Base-by-base conservation (phyloP, 1,140 invertebrate genomes). In the Eufriesea mexicana region DNA sequence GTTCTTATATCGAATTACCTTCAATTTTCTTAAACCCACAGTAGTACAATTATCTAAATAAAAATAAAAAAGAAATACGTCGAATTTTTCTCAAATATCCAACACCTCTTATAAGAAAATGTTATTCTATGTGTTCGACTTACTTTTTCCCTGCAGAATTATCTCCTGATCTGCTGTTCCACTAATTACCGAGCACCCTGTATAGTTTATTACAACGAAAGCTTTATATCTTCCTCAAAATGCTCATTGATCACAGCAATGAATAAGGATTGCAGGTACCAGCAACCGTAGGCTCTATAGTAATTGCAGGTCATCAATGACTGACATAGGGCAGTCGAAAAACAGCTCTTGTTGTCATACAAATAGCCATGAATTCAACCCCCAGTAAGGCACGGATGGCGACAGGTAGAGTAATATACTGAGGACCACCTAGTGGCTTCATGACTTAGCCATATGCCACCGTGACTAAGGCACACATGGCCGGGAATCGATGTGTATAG, bases 391-490 rank as follows among this genome's bases (percentile, higher is more conserved):
- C 88, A 89, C 76, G 89, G 85, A 91, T 90, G 92, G 88, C 92
- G 92, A 93, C 93, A 94, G 93, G 93, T 93, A 94, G 89, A 89
- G 90, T 93, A 92, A 94, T 93, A 93, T 92, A 93, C 87, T 89
- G 85, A 86, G 88, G 93, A 93, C 93, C 93, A 93, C 93, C 93
- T 93, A 94, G 92, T 94, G 93, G 87, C 92, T 93, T 94, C 92
- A 91, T 91, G 93, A 94, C 91, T 93, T 85, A 84, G 90, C 93
- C 93, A 94, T 94, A 94, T 94, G 93, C 92, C 92, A 93, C 88
- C 93, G 89, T 94, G 91, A 93, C 93, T 94, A 94, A 94, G 92
- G 92, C 93, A 86, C 93, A 94, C 93, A 94, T 94, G 92, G 87
- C 79, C 84, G 62, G 25, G 89, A 91, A 91, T 93, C 90, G 90